A percentile compares a stretch with the other conserved stretches of the same genome.
Conservation (phyloP, 2,113 vertebrate species). For the Isichthys henryi region DNA sequence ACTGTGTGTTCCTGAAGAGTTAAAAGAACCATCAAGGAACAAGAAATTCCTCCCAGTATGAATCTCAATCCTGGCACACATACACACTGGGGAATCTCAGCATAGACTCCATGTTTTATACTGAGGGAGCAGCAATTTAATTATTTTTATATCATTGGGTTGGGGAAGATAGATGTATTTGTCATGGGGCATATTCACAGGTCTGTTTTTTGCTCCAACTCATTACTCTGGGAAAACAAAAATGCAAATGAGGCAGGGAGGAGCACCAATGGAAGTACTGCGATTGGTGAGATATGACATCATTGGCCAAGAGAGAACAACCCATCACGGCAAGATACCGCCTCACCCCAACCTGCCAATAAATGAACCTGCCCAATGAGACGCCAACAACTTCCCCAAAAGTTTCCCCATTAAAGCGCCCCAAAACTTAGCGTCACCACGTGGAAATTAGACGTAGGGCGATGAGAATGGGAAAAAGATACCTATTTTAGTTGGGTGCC, state of each 20-base stretch:
- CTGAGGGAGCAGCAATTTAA: background rate
- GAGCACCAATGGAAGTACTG: background rate
- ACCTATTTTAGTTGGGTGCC: background rate
- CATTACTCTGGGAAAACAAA: background rate
- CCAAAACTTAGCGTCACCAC: background rate
- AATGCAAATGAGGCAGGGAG: background rate
- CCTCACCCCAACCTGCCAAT: conserved; percentile 4
- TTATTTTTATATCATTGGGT: background rate
- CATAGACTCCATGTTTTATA: background rate
- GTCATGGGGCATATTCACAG: background rate
- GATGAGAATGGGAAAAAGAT: background rate
- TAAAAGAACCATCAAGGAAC: background rate
- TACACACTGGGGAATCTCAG: conserved; percentile 5
- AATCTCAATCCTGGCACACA: background rate
- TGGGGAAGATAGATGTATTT: background rate
- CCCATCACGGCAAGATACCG: background rate
- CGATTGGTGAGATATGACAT: conserved; percentile 17
- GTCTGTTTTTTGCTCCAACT: background rate
- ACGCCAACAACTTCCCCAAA: conserved; percentile 11
- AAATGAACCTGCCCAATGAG: background rate
- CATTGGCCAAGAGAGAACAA: conserved; percentile 5
- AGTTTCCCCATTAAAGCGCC: background rate
- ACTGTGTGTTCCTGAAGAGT: background rate
- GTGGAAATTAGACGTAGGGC: background rate
- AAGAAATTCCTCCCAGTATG: background rate